Base-by-base conservation (phyloP, 2,888 invertebrate species). In the Lamellibrachia satsuma region DNA sequence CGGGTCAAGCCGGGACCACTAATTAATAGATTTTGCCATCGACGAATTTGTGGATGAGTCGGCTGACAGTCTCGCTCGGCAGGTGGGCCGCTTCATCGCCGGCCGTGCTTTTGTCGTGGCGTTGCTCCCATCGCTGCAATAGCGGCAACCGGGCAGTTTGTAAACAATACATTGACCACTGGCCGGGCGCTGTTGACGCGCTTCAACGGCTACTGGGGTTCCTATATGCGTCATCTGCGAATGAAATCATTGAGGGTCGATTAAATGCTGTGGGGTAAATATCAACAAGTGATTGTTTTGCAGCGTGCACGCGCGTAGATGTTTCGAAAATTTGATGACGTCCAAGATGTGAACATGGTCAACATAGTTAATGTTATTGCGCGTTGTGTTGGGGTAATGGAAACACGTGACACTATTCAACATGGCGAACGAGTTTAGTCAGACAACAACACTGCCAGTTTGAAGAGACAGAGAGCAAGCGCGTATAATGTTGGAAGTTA, bases 201-300 rank as follows among this genome's bases (percentile, higher is more conserved):
- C 15, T 75, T 75, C 75, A 75, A 75, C 15, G n/a, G 75, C 22
- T 22, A 75, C 75, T 15, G 75, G 75, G 75, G 75, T 75, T 15
- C 22, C 15, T 6, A 75, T 75, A 15, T 75, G 75, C 75, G 75
- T 75, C 75, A 75, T 75, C 15, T 75, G 22, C n/a, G 75, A 75
- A 75, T 75, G 75, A 22, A 75, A 22, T 75, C 22, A 22, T 75
- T 75, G 75, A 75, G 15, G 75, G 75, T 22, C 22, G 75, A n/a
- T 11, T 75, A 75, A 75, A 75, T 15, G 15, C 75, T 75, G 75
- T 75, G 75, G 75, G 75, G 75, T 75, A 75, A 75, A 75, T 75
- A 75, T 75, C 75, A 75, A 75, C 75, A 75, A n/a, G 22, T n/a
- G 75, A 75, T 75, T 75, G 75, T 75, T 75, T 15, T 75, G 75